A percentile compares a stretch with the other conserved stretches of the same genome.
phyloP scores from a whole-genome alignment of 1,140 invertebrate genomes.

The Aplysia californica region DNA sequence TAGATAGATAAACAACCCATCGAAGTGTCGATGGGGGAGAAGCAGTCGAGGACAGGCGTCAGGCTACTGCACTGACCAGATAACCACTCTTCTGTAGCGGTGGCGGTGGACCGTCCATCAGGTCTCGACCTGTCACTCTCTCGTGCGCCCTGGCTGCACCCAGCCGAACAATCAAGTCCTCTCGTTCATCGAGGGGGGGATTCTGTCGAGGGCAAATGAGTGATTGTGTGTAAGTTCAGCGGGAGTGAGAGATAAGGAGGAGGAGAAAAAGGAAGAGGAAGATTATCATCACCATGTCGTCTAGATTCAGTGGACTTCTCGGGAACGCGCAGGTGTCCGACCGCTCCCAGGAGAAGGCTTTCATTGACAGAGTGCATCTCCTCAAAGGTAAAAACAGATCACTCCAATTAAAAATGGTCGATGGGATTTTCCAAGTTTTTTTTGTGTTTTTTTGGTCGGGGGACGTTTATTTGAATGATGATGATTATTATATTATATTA shows the following conservation, averaged over 20 bases:
- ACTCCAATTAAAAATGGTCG: too few relatives aligned
- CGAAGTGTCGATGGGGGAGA: too few relatives aligned
- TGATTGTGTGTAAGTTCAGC: background rate
- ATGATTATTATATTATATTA: background rate
- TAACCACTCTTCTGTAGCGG: too few relatives aligned
- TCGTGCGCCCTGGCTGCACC: too few relatives aligned
- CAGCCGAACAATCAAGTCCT: background rate
- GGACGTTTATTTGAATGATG: background rate
- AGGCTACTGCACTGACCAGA: too few relatives aligned
- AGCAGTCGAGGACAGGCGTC: too few relatives aligned
- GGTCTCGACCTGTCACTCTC: too few relatives aligned
- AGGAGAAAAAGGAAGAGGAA: background rate
- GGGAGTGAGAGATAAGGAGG: background rate
- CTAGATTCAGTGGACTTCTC: background rate
- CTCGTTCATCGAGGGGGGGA: background rate
- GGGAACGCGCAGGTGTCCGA: background rate
- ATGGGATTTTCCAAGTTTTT: background rate
- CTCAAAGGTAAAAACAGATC: slow-evolving; percentile 1
- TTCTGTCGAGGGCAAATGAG: background rate
- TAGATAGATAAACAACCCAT: too few relatives aligned
- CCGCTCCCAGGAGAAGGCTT: background rate
- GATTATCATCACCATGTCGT: background rate
- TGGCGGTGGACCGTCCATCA: too few relatives aligned
- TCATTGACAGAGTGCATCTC: background rate
- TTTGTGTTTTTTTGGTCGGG: background rate